Evolutionary conservation across 2,113 vertebrate species (phyloP), one percentile per base, ranked within the genome.

Genomic region (Saimiri boliviensis): DNA sequence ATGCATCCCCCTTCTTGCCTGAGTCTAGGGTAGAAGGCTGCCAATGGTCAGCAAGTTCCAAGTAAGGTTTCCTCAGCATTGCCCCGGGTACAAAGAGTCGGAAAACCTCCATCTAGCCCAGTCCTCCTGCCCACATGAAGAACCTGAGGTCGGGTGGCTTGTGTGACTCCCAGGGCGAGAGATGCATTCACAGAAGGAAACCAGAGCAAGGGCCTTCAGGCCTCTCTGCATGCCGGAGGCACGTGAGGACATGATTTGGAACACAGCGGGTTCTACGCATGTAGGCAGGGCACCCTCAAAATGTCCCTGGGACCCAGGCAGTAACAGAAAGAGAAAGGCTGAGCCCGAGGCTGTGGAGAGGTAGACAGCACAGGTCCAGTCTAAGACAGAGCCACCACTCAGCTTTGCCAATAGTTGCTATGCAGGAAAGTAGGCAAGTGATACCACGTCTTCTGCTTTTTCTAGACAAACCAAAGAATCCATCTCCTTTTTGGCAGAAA

Each of bases 231-330:
- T 25, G 47, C 58, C 9, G 3, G 5, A 60, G 25, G 25, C 2
- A 0, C 20, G 0, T 1, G 9, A 10, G 4, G 12, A 32, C 52
- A 5, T 0, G 4, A 6, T 8, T 3, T 91, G 42, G 70, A 42
- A 10, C 7, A 17, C 27, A 68, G 40, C 25, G 12, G 1, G 3
- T 6, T 25, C 45, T 37, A 13, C 20, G 83, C 6, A 6, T 25
- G 17, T 7, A 54, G 42, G 17, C 52, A 54, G 52, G 12, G 8
- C 82, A 20, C 32, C 68, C 54, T 66, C 30, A 17, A 19, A 30
- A 42, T 4, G 60, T 60, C 58, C 40, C 77, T 0, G 30, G 16
- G 40, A 5, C 32, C 73, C 80, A 86, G 27, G 54, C 16, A 32
- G 2, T 13, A 30, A n/a, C 2, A 12, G 90, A 27, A 49, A 81